These are phyloP conservation scores for Balaenoptera acutorostrata DNA, from an alignment of 2,113 vertebrate species.

Conservation along the genomic window DNA sequence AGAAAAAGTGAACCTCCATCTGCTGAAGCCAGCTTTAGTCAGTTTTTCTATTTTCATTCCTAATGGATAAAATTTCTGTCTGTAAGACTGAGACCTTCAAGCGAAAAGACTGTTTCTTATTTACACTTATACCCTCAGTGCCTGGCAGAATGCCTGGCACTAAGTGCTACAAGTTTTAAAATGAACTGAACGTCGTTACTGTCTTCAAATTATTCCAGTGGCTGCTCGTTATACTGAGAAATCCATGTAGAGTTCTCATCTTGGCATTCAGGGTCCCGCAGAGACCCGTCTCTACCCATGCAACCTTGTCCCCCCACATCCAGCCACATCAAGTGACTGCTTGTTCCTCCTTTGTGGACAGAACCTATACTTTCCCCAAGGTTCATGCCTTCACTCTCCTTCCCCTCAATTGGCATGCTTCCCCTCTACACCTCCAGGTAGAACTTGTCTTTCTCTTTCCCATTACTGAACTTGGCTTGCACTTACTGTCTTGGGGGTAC, in stretches of 20 bases:
- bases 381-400: neutral
- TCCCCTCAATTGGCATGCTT: neutral
- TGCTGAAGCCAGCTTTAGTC: neutral
- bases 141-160: conserved; percentile 21
- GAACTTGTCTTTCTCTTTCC: neutral
- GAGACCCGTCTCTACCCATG: neutral
- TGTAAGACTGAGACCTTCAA: neutral
- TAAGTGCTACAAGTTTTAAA: conserved; percentile 24
- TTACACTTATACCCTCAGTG: conserved; percentile 39
- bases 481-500: neutral
- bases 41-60: neutral
- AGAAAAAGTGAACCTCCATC: neutral
- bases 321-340: neutral
- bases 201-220: neutral
- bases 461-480: neutral
- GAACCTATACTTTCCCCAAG: no score
- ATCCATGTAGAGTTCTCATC: neutral
- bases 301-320: neutral
- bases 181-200: neutral
- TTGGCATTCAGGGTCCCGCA: neutral
- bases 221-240: neutral
- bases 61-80: neutral
- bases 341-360: neutral
- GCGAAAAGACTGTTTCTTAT: conserved; percentile 25
- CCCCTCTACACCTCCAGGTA: neutral